Evolutionary conservation across 2,888 invertebrate genomes (phyloP).

Genomic region (Pseudococcus viburni): DNA sequence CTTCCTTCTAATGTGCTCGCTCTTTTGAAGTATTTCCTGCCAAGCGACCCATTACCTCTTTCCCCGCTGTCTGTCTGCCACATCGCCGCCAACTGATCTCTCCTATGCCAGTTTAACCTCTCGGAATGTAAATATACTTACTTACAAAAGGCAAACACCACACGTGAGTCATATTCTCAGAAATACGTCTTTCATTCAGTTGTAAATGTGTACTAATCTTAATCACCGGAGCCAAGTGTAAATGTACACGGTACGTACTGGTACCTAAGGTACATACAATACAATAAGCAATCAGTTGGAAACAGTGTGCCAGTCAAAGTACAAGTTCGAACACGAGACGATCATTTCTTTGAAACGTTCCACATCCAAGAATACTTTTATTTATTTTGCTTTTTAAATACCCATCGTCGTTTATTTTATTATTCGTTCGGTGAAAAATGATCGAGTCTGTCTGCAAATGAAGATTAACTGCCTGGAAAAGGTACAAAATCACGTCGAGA

Average conservation of each 20-base stretch:
- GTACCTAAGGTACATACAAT: not conserved
- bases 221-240: not conserved
- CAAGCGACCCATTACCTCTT: not conserved
- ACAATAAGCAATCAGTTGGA: not conserved
- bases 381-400: not conserved
- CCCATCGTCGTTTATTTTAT: not conserved
- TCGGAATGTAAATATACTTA: not conserved
- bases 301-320: no score
- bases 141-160: not conserved
- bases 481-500: not conserved
- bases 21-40: not conserved
- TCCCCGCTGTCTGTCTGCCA: not conserved
- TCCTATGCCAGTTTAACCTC: not conserved
- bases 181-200: not conserved
- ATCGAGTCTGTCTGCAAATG: not conserved
- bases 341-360: not conserved
- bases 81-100: not conserved
- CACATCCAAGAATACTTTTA: not conserved
- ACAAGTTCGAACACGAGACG: not conserved
- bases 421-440: not conserved
- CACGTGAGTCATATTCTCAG: not conserved
- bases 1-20: not conserved
- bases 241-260: not conserved
- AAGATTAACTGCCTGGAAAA: not conserved
- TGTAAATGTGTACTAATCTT: not conserved